Base-by-base conservation (phyloP, 2,797 vertebrate species). In the Pipistrellus nathusii region DNA sequence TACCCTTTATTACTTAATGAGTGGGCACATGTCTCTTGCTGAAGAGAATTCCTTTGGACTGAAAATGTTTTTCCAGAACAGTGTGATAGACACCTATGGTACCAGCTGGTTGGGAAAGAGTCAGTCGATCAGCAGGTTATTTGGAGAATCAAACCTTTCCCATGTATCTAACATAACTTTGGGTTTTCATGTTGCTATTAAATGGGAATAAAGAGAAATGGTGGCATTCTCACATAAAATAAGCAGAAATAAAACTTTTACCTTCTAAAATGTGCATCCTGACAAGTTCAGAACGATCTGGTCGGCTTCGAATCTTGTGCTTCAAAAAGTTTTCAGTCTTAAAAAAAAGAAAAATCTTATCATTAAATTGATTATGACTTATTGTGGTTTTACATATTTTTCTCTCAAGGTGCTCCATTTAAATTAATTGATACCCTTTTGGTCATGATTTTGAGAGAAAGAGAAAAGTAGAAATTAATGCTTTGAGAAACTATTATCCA, bases 241-340 rank as follows among this genome's bases (percentile, higher is more conserved):
- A 38, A 57, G 25, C 30, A 90, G 72, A 85, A 73, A 75, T 15
- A 53, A 44, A 51, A 88, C 27, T 38, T 90, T 81, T 98, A 99
- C 99, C 99, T 99, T 99, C 99, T 5, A 99, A 98, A 97, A 99
- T 99, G 97, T 99, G 99, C 99, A 99, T 99, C 89, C 99, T 99
- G 96, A 99, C 99, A 95, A 99, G 98, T 97, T 99, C 99, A 1
- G 99, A 99, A 51, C 99, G 99, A 72, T 99, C 98, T 0, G 99
- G 99, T 95, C 99, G 98, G 95, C 99, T 99, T 96, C 99, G 99
- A 94, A 99, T 99, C 98, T 99, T 99, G 98, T 99, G 99, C 97
- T 99, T 99, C 97, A 99, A 95, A 97, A 99, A 99, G 97, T 99
- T 99, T 88, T 99, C 99, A 3, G 99, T 99, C 99, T 99, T 94